Evolutionary conservation across 2,888 invertebrate species (phyloP), one percentile per base, ranked within the genome.

Genomic region (Drosophila seclusa): DNA sequence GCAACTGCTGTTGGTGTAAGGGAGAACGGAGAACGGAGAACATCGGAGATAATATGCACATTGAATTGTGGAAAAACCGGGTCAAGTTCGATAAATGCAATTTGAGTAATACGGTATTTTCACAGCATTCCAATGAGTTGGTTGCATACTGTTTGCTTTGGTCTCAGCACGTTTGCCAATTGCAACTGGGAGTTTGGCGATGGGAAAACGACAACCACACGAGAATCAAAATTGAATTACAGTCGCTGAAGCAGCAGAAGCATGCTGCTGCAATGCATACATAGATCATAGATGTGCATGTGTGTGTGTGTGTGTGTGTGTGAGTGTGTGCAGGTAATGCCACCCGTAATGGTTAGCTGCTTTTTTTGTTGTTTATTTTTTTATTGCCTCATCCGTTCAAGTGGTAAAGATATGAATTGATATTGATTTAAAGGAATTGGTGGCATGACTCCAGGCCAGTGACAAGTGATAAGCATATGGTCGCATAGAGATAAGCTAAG

Each of bases 381-480:
- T 27, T 32, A 21, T 4, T 7, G 16, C 10, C 16, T 8, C 16
- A 38, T 54, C 54, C 54, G 16, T 7, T 52, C 16, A 36, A 21
- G 45, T 45, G 34, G n/a, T 36, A 54, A 38, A 36, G 40, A 50
- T 57, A 57, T 50, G 32, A 38, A 49, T 59, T 34, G 29, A 18
- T 48, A 60, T 76, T 69, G 49, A 34, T 38, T 75, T 29, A 45
- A 55, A 38, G 24, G n/a, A 38, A 49, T 34, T 38, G 34, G 21
- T 32, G 36, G 16, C 36, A 45, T 34, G 18, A 34, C 38, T 27
- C 29, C 13, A 40, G 48, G 16, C 31, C 52, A 3, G 18, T 40
- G 70, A 63, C 27, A 58, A 3, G 18, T 40, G 70, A 72, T 63
- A 72, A 72, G 34, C 64, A 63, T 34, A 71, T 62, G 72, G 50